A percentile compares a stretch with the other conserved stretches of the same genome.
Conservation (phyloP, 2,888 invertebrate genomes). For the Athalia cordata region DNA sequence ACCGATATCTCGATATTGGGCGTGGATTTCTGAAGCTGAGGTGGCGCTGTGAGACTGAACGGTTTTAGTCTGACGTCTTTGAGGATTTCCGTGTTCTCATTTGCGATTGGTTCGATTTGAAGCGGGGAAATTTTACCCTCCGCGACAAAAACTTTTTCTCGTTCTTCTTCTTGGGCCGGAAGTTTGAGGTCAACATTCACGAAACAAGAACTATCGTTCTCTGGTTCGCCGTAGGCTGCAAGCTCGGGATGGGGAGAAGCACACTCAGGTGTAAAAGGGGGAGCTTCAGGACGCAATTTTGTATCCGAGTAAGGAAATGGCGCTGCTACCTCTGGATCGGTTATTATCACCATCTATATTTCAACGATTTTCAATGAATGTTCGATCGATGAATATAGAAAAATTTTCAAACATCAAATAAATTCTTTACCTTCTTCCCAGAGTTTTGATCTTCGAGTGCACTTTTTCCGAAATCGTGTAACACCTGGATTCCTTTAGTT, state of each 20-base stretch:
- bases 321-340: conserved; percentile 44
- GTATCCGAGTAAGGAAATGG: conserved; percentile 54
- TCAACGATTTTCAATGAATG: not conserved
- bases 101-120: conserved; percentile 31
- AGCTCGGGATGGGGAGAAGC: conserved; percentile 40
- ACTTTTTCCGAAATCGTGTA: not conserved
- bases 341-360: conserved; percentile 13
- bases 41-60: conserved; percentile 54
- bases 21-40: conserved; percentile 50
- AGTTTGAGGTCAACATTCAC: conserved; percentile 54
- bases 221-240: conserved; percentile 42
- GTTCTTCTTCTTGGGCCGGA: conserved; percentile 8
- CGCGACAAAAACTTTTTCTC: too few species aligned
- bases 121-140: conserved; percentile 8
- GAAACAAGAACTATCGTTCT: conserved; percentile 54
- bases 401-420: too few species aligned
- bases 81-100: not conserved
- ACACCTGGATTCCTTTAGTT: not conserved
- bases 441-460: not conserved
- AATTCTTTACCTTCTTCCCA: too few species aligned
- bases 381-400: too few species aligned
- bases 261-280: conserved; percentile 59
- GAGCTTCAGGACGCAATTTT: conserved; percentile 60
- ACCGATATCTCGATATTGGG: conserved; percentile 50
- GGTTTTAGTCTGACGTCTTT: conserved; percentile 53